Percentiles rank a stretch among this genome's conserved stretches.
These are phyloP conservation scores for Lipophrys pholis DNA, from an alignment of 2,113 vertebrate genomes.

Conservation along the genomic window DNA sequence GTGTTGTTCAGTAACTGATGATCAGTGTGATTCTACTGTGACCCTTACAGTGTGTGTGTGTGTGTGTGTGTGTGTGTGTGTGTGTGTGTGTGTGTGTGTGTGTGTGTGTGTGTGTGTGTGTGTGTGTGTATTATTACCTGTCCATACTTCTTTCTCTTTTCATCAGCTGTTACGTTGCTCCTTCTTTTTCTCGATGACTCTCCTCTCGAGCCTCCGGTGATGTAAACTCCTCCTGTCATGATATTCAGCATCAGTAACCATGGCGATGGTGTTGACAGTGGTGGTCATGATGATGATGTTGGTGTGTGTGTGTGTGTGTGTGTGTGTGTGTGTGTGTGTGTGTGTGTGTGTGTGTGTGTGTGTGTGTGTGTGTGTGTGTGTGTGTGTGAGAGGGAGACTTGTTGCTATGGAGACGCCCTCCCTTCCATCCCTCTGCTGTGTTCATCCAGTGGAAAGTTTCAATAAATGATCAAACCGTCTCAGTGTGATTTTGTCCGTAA, in stretches of 20 bases:
- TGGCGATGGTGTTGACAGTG: conserved; percentile 60
- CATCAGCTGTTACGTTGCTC: background rate
- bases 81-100: conserved; percentile 13
- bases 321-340: too few species aligned
- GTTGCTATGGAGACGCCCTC: conserved; percentile 66
- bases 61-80: conserved; percentile 38
- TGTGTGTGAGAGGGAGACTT: conserved; percentile 22
- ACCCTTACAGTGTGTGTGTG: conserved; percentile 45
- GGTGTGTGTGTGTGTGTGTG: too few species aligned
- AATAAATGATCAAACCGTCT: conserved; percentile 67
- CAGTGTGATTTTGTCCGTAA: background rate
- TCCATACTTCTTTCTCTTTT: background rate
- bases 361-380: conserved; percentile 16
- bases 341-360: conserved; percentile 21
- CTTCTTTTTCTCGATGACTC: conserved; percentile 14
- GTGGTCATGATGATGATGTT: conserved; percentile 53
- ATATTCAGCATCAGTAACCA: conserved; percentile 66
- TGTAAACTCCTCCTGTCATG: conserved; percentile 65
- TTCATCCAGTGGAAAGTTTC: conserved; percentile 70
- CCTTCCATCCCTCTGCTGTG: conserved; percentile 30
- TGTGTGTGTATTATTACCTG: conserved; percentile 13
- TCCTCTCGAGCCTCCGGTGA: conserved; percentile 54
- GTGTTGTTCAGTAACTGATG: conserved; percentile 64
- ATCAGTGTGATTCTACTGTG: conserved; percentile 65
- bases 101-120: too few species aligned